phyloP scores from a whole-genome alignment of 2,888 invertebrate species.

The Cheilosia grossa region DNA sequence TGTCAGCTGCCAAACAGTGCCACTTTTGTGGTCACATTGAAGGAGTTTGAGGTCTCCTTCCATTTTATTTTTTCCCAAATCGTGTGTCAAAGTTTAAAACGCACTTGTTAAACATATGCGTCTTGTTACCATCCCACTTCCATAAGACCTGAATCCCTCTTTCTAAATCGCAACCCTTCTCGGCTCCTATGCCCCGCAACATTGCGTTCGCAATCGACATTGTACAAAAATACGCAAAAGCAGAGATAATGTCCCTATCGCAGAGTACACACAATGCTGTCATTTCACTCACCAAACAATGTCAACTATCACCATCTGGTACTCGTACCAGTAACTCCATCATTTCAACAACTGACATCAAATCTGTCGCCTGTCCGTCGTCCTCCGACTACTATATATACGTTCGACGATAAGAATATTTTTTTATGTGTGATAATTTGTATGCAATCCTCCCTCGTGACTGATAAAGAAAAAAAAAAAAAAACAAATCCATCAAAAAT shows the following conservation, averaged over 20 bases:
- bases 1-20: too few species aligned
- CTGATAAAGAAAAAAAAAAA: constrained; percentile 50
- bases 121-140: too few species aligned
- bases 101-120: too few species aligned
- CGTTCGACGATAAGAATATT: constrained; percentile 43
- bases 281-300: constrained; percentile 28
- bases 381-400: not conserved
- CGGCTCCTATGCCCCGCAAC: not conserved
- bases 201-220: constrained; percentile 28
- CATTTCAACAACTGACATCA: constrained; percentile 40
- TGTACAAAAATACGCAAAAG: constrained; percentile 13
- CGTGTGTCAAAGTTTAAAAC: too few species aligned
- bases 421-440: constrained; percentile 41
- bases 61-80: too few species aligned
- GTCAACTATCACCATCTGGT: constrained; percentile 44
- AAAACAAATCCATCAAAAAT: constrained; percentile 63
- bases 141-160: too few species aligned
- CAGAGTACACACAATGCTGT: constrained; percentile 13
- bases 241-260: constrained; percentile 20
- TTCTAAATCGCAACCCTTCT: too few species aligned
- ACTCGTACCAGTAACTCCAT: constrained; percentile 38
- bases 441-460: constrained; percentile 36
- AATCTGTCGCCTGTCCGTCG: constrained; percentile 22
- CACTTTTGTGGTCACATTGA: too few species aligned
- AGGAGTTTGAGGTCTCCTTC: too few species aligned